Evolutionary conservation across 2,888 invertebrate species (phyloP).

Genomic region (Eristalis intricaria): DNA sequence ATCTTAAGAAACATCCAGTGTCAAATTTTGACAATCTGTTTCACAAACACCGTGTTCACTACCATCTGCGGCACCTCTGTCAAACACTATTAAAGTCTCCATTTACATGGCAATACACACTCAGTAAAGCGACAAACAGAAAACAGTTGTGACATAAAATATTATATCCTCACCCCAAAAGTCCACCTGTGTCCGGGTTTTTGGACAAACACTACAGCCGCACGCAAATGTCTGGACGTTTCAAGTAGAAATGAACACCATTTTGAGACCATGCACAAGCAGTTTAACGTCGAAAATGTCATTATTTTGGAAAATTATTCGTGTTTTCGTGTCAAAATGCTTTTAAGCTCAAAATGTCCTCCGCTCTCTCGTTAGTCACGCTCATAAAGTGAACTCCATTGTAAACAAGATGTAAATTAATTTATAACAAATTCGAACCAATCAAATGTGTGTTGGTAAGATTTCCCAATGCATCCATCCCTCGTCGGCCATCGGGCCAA

Average conservation of each 20-base stretch:
- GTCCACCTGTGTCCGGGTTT: neutral
- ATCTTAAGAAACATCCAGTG: too few relatives aligned
- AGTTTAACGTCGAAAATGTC: neutral
- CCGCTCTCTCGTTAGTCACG: neutral
- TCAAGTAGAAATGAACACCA: neutral
- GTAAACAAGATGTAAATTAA: constrained; percentile 1
- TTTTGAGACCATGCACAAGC: neutral
- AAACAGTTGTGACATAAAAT: neutral
- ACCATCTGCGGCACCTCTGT: too few relatives aligned
- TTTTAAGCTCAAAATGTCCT: neutral
- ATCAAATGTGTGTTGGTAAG: neutral
- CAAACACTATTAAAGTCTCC: neutral
- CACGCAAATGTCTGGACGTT: neutral
- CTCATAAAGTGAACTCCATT: neutral
- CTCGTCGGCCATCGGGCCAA: neutral
- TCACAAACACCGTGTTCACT: too few relatives aligned
- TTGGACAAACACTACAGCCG: neutral
- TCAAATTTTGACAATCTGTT: too few relatives aligned
- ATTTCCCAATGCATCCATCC: neutral
- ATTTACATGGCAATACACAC: neutral
- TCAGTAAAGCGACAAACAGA: neutral
- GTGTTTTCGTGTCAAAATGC: neutral
- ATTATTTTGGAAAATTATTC: neutral
- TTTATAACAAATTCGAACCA: neutral
- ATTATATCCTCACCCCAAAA: neutral